Base-by-base conservation (phyloP, 2,113 vertebrate species). In the Helogale parvula region DNA sequence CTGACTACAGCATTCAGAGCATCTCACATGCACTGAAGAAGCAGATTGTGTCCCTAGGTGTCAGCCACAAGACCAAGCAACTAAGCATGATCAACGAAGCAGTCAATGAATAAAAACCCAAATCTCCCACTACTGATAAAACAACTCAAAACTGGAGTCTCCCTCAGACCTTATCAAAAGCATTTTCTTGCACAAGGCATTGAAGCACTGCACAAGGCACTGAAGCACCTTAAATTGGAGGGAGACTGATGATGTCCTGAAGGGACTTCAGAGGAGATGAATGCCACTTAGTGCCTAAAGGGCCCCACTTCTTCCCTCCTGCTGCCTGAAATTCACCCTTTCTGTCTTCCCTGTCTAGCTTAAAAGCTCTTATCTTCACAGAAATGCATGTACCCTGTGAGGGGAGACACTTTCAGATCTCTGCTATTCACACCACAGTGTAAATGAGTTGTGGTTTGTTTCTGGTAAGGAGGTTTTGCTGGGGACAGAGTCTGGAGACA, bases 221-320 rank as follows among this genome's bases (percentile, higher is more conserved):
- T 14, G 27, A 72, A 77, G 50, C 63, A 3, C 16, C 54, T 74
- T 65, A 31, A 31, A 11, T 29, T 19, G 31, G n/a, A 84, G 31
- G 29, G 11, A 88, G 31, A 38, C 3, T 3, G 76, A 7, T 4
- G 9, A 33, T 3, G 88, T 88, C 21, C 77, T 25, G 11, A 66
- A 85, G 69, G 38, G 54, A 54, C 4, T 54, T 74, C 15, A 25
- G 86, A 86, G 31, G 29, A 63, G 23, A 12, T 57, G 35, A 52
- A 25, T 5, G 2, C 45, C 69, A 29, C 10, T 21, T 68, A 4
- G 0, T 27, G 0, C 38, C 11, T 10, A 16, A n/a, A 50, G 14
- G 17, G 0, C 54, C 65, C 19, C 5, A 7, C 47, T 35, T 1
- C 25, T 81, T 19, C 17, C 35, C 29, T 45, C 19, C 4, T 45